Evolutionary conservation across 2,113 vertebrate genomes (phyloP).

Genomic region (Gasterosteus nipponicus): DNA sequence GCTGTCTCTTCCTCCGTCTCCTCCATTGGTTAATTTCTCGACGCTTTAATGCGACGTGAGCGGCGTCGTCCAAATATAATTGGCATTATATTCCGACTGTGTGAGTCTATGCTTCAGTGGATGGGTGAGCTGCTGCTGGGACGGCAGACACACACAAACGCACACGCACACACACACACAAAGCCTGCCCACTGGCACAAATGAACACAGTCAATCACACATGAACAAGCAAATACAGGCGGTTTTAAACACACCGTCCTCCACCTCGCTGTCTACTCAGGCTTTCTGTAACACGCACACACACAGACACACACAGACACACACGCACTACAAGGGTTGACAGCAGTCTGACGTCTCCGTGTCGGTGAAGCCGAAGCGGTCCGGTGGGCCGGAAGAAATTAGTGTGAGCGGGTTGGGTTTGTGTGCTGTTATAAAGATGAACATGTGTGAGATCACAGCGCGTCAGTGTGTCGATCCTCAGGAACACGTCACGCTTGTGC

Average conservation of each 20-base stretch:
- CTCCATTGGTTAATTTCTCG: background rate
- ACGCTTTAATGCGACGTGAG: slow-evolving; percentile 1
- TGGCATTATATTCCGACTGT: background rate
- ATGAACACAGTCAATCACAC: slow-evolving; percentile 24
- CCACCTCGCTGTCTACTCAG: background rate
- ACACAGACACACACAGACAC: background rate
- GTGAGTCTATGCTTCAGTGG: slow-evolving; percentile 24
- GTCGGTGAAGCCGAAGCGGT: background rate
- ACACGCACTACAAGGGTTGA: background rate
- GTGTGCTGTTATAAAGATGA: background rate
- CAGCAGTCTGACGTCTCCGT: background rate
- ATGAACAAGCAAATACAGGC: slow-evolving; percentile 29
- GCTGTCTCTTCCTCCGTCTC: background rate
- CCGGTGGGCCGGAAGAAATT: background rate
- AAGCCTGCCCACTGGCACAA: slow-evolving; percentile 16
- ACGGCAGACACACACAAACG: slow-evolving; percentile 6
- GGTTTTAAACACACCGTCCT: slow-evolving; percentile 14
- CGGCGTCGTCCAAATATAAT: slow-evolving; percentile 9
- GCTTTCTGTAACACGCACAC: background rate
- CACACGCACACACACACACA: slow-evolving; percentile 17
- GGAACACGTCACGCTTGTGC: too few relatives aligned
- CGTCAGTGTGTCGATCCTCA: too few relatives aligned
- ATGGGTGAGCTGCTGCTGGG: slow-evolving; percentile 36
- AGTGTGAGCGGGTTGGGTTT: background rate
- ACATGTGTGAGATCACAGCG: too few relatives aligned